Conservation (phyloP, 2,888 invertebrate genomes). For the Lasioglossum figueresi region DNA sequence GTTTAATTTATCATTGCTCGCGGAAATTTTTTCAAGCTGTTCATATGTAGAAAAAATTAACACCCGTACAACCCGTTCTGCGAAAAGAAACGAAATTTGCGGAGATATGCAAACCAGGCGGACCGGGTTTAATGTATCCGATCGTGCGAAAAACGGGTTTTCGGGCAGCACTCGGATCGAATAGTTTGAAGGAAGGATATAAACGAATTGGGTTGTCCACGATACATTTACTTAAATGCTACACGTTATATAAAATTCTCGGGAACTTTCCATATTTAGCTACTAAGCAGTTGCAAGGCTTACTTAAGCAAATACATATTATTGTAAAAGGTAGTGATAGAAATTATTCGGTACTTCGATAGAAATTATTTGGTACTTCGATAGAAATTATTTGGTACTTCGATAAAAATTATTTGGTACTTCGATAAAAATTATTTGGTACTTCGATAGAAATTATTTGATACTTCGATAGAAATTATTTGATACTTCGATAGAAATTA, state of each 20-base stretch:
- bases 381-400: too few relatives aligned
- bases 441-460: too few relatives aligned
- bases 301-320: not conserved
- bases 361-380: too few relatives aligned
- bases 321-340: not conserved
- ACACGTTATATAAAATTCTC: not conserved
- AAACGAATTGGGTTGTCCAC: not conserved
- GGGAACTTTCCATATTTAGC: not conserved
- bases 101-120: not conserved
- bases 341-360: too few relatives aligned
- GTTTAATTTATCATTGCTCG: slow-evolving; percentile 43
- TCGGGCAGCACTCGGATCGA: not conserved
- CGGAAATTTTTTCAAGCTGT: slow-evolving; percentile 17
- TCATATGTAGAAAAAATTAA: not conserved
- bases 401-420: too few relatives aligned
- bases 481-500: too few relatives aligned
- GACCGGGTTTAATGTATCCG: not conserved
- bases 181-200: not conserved
- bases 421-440: too few relatives aligned
- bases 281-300: not conserved
- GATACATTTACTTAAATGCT: not conserved
- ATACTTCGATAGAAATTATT: too few relatives aligned
- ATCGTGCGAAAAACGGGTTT: not conserved
- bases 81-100: not conserved
- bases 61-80: not conserved